Base-by-base conservation (phyloP, 2,797 vertebrate genomes). In the Neosalanx taihuensis region DNA sequence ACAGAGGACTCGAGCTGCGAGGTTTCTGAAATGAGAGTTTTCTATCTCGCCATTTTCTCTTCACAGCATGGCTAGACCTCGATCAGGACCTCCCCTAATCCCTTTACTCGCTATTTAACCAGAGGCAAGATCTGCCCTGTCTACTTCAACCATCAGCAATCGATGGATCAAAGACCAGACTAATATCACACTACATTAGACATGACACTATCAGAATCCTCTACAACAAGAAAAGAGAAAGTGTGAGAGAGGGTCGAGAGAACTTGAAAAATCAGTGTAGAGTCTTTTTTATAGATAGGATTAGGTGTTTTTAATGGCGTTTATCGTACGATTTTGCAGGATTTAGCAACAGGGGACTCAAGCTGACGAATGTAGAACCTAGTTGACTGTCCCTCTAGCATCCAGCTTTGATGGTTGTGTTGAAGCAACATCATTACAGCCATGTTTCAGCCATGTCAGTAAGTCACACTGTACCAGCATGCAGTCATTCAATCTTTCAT, bases 21-120 rank as follows among this genome's bases (percentile, higher is more conserved):
- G 73, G 67, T 64, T 72, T 59, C 6, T 35, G 72, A 75, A 72
- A 2, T 51, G 31, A 76, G 61, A 58, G 46, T 77, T 76, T 77
- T 79, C 69, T 71, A 58, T 74, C 58, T 72, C 72, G 4, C 18
- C 30, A 17, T n/a, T 29, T 12, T 5, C 26, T 63, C 72, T 10
- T 56, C 46, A 17, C 63, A 70, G 51, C 71, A 9, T n/a, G 64
- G 69, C 71, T 58, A n/a, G 71, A 60, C 58, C 77, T 81, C 78
- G 78, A 79, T 76, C 78, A 71, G 79, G 81, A 80, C 56, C 5
- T 6, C 78, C 75, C 59, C 46, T 87, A 85, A 89, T 90, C 87
- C 79, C 69, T 88, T 87, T 84, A 69, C 68, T 83, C 76, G 83
- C 80, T 87, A 79, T 88, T 87, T 83, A 85, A 84, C 80, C 76